Evolutionary conservation across 2,113 vertebrate species (phyloP), one percentile per base, ranked within the genome.

Genomic region (Maccullochella peelii): DNA sequence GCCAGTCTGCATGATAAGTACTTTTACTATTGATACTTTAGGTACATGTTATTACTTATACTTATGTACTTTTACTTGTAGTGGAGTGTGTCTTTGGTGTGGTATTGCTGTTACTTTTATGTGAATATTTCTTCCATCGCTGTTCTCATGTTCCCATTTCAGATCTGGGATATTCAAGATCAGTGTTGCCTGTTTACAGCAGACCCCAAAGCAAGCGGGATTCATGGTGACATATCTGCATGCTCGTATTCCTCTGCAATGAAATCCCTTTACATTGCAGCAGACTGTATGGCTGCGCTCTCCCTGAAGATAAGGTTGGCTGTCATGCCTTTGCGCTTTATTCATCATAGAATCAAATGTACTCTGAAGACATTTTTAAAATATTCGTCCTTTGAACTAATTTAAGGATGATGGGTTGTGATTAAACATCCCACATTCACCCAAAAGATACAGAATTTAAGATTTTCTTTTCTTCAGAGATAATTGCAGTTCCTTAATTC

Each of bases 111-210:
- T 25, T 77, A 20, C 20, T n/a, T 23, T 25, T 11, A 42, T 71
- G 9, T 63, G 16, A 68, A 30, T 42, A 27, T 1, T 50, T 52
- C 7, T 57, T 63, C n/a, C 20, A 25, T 57, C 4, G 11, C 49
- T 62, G 23, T 82, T 71, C 36, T 54, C 40, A 23, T 84, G 47
- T 62, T 72, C 3, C 20, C 21, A 21, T 89, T 83, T 44, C 88
- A 96, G 96, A 95, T 97, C 86, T 97, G 95, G 94, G 92, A 95
- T 82, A 93, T 96, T 66, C 90, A 96, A 63, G 95, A 94, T 33
- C 93, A 96, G 74, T 92, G 83, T 4, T 96, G 95, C 89, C 86
- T 96, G 30, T 91, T 95, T 79, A 95, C 91, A 1, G 86, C 90
- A 16, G 94, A 94, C 4, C 80, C 93, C 68, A 95, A 92, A 91